Evolutionary conservation across 2,113 vertebrate species (phyloP).

Genomic region (Marcusenius ussheri): DNA sequence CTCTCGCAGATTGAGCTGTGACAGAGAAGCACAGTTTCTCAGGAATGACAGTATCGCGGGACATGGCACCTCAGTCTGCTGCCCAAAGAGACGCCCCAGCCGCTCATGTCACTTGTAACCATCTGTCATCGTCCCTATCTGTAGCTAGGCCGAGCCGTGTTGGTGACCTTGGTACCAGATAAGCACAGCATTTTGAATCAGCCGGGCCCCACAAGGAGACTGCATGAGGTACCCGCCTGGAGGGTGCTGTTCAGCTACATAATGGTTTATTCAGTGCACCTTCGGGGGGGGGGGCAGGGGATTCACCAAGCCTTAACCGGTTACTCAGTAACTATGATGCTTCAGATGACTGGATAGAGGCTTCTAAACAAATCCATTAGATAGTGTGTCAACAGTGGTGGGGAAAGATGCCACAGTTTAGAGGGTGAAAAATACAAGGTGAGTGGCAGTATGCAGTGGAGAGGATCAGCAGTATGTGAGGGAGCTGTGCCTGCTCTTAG

Average conservation of each 20-base stretch:
- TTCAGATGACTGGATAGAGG: background rate
- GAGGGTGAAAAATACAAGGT: background rate
- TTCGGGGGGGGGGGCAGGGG: background rate
- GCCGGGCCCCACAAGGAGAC: background rate
- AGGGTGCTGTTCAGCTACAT: background rate
- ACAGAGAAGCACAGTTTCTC: background rate
- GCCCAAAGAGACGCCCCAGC: background rate
- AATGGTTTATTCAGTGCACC: background rate
- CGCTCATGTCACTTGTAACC: background rate
- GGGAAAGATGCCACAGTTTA: background rate
- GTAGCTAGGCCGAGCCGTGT: background rate
- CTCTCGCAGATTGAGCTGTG: background rate
- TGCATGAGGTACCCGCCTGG: background rate
- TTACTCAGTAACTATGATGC: slow-evolving; percentile 9
- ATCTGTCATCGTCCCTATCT: background rate
- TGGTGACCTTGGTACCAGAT: background rate
- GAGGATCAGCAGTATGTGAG: background rate
- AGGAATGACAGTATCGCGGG: background rate
- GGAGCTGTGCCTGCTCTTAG: background rate
- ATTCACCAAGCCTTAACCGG: background rate
- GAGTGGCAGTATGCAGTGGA: background rate
- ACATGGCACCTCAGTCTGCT: background rate
- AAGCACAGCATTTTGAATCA: background rate
- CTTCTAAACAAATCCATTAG: background rate
- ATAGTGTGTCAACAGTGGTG: background rate